Percentiles rank a stretch among this genome's conserved stretches.
These are phyloP conservation scores for Amphiduros pacificus DNA, from an alignment of 2,888 invertebrate species.

Conservation along the genomic window DNA sequence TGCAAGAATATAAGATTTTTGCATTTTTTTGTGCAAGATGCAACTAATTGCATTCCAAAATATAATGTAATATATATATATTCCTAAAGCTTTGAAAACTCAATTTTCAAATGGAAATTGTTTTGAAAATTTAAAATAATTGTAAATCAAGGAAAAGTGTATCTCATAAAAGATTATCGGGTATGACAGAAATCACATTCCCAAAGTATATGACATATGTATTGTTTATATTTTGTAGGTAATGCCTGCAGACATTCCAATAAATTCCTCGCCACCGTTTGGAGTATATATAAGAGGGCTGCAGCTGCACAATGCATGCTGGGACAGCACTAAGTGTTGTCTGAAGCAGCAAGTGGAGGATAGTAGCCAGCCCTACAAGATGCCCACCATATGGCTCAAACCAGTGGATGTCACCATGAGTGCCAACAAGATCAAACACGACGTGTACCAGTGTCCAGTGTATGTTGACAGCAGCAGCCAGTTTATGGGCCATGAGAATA, in stretches of 20 bases:
- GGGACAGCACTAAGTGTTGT: conserved; percentile 40
- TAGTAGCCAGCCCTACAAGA: conserved; percentile 5
- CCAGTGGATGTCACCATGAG: conserved; percentile 30
- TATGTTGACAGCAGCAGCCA: background rate
- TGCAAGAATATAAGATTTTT: no score
- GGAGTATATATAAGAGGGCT: conserved; percentile 47
- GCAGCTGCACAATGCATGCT: conserved; percentile 47
- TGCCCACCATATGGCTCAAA: conserved; percentile 48
- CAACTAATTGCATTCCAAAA: no score
- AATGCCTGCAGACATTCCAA: conserved; percentile 24
- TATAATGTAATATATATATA: no score
- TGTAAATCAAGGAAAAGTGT: no score
- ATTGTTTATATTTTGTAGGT: no score
- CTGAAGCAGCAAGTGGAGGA: conserved; percentile 32
- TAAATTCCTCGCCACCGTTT: conserved; percentile 36
- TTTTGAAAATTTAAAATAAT: no score
- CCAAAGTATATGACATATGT: no score
- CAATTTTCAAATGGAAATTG: no score
- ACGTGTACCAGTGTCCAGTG: background rate
- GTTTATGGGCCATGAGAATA: background rate
- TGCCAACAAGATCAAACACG: background rate
- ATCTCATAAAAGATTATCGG: no score
- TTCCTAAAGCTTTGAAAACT: no score
- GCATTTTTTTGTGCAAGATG: no score
- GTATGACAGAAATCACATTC: no score